Evolutionary conservation across 2,113 vertebrate genomes (phyloP).

Genomic region (Ia io): DNA sequence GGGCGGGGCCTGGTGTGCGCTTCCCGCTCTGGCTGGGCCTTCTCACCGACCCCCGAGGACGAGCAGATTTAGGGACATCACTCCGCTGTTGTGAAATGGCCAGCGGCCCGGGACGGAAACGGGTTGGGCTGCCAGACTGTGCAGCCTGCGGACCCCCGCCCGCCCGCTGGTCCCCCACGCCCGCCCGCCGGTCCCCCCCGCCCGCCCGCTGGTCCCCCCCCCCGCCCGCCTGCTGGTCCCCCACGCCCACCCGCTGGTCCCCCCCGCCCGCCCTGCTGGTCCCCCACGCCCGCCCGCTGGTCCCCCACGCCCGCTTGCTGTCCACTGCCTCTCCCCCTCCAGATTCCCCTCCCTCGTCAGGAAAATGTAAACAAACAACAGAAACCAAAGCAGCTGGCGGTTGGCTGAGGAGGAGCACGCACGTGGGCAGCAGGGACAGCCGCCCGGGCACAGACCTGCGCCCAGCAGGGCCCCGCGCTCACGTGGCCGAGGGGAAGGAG

Average conservation of each 20-base stretch:
- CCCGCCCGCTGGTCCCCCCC: too few species aligned
- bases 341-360: constrained; percentile 84
- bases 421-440: not conserved
- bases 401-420: constrained; percentile 47
- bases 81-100: constrained; percentile 71
- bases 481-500: too few species aligned
- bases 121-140: constrained; percentile 83
- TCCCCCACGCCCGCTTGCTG: too few species aligned
- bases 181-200: constrained; percentile 77
- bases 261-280: too few species aligned
- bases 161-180: constrained; percentile 84
- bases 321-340: constrained; percentile 88
- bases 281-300: constrained; percentile 78
- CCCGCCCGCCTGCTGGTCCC: too few species aligned
- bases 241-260: too few species aligned
- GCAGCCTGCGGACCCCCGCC: constrained; percentile 88
- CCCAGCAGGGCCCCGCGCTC: too few species aligned
- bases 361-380: constrained; percentile 81
- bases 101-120: constrained; percentile 71
- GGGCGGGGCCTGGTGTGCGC: constrained; percentile 47
- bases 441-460: not conserved
- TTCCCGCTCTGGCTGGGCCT: constrained; percentile 59
- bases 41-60: constrained; percentile 59
- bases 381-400: constrained; percentile 72
- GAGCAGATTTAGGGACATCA: constrained; percentile 65